Conservation (phyloP, 2,888 invertebrate species). For the Cinara cedri region DNA sequence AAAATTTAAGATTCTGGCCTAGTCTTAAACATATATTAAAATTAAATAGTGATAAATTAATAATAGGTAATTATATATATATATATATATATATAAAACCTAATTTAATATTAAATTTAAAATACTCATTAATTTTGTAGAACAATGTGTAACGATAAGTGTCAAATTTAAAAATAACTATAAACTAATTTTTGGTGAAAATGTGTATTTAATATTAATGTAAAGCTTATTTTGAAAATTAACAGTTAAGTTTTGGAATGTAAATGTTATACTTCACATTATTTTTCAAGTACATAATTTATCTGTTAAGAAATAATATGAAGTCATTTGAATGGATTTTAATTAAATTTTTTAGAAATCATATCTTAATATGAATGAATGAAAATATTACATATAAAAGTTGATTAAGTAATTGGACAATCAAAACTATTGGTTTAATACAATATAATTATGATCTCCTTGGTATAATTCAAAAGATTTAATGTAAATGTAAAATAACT, state of each 20-base stretch:
- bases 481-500: constrained; percentile 30
- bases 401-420: not conserved
- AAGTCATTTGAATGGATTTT: not conserved
- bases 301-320: not conserved
- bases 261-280: constrained; percentile 3
- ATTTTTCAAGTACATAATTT: constrained; percentile 19
- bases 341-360: not conserved
- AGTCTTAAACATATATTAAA: not conserved
- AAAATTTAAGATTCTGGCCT: not conserved
- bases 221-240: not conserved
- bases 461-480: not conserved
- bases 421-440: not conserved
- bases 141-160: not conserved
- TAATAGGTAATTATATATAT: not conserved
- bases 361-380: not conserved
- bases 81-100: not conserved
- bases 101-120: not conserved
- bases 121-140: not conserved
- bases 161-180: constrained; percentile 1
- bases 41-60: not conserved
- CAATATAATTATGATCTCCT: not conserved
- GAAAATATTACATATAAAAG: not conserved
- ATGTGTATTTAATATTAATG: not conserved
- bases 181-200: constrained; percentile 41
- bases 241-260: constrained; percentile 15